These are phyloP conservation scores for Zaprionus gabonicus DNA, from an alignment of 1,140 invertebrate species.

Conservation along the genomic window DNA sequence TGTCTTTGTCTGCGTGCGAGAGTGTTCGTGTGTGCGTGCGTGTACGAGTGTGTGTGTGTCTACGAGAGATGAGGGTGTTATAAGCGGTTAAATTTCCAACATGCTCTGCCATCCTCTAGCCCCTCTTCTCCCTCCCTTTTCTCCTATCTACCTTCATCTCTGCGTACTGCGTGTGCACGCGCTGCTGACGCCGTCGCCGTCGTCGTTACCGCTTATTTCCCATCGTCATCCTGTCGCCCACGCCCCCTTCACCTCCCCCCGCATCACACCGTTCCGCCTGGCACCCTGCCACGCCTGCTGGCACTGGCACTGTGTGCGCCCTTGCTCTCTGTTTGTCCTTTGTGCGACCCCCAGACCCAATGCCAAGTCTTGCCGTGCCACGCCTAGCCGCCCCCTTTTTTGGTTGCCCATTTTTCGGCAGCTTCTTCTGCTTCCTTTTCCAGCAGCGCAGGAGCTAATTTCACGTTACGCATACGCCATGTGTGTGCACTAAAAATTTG, in stretches of 20 bases:
- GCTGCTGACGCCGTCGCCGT: constrained; percentile 30
- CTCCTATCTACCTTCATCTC: constrained; percentile 26
- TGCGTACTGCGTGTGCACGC: constrained; percentile 2
- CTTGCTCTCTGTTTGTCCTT: constrained; percentile 64
- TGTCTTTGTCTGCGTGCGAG: constrained; percentile 8
- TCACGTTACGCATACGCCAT: constrained; percentile 72
- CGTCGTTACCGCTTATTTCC: constrained; percentile 52
- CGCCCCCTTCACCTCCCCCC: background rate
- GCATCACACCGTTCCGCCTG: background rate
- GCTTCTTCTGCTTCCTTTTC: background rate
- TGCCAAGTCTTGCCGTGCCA: constrained; percentile 19
- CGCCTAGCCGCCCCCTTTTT: background rate
- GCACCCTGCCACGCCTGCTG: constrained; percentile 1
- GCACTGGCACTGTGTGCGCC: too few species aligned
- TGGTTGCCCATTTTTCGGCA: constrained; percentile 7
- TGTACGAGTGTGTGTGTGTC: constrained; percentile 25
- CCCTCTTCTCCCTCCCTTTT: background rate
- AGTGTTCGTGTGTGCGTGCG: constrained; percentile 11
- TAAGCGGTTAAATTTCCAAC: constrained; percentile 75
- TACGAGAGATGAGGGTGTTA: constrained; percentile 57
- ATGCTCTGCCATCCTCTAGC: constrained; percentile 29
- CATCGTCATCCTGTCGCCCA: constrained; percentile 19
- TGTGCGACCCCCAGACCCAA: constrained; percentile 65
- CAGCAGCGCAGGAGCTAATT: constrained; percentile 63
- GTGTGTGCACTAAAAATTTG: constrained; percentile 23